A percentile compares a stretch with the other conserved stretches of the same genome.
phyloP scores from a whole-genome alignment of 2,113 vertebrate species.

The Glaucidium brasilianum region DNA sequence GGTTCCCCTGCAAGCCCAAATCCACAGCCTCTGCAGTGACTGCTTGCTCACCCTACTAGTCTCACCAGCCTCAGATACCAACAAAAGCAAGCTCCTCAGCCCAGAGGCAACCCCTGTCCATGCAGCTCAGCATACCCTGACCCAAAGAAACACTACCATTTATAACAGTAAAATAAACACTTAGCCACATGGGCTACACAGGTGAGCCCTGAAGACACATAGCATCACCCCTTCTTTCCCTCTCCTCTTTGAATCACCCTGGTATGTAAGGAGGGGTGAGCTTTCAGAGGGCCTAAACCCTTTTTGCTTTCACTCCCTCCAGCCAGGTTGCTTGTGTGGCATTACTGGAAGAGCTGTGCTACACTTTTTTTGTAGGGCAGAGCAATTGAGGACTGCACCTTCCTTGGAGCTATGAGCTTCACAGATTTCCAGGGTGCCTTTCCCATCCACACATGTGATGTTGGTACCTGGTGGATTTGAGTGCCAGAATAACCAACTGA shows the following conservation, averaged over 20 bases:
- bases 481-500: background rate
- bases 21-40: background rate
- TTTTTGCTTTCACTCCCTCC: background rate
- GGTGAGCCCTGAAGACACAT: background rate
- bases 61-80: background rate
- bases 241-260: background rate
- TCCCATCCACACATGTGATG: background rate
- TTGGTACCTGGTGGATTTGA: background rate
- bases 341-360: background rate
- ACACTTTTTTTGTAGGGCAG: background rate
- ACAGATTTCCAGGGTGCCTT: background rate
- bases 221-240: background rate
- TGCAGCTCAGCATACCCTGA: background rate
- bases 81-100: background rate
- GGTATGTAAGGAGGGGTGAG: background rate
- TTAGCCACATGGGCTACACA: background rate
- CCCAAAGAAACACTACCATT: background rate
- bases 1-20: background rate
- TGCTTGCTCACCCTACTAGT: background rate
- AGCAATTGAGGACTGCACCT: background rate
- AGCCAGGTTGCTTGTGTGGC: background rate
- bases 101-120: background rate
- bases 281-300: background rate
- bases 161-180: background rate
- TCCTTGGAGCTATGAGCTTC: background rate